Percentiles rank a stretch among this genome's conserved stretches.
Conservation (phyloP, 2,888 invertebrate genomes). For the Macrophya alboannulata region DNA sequence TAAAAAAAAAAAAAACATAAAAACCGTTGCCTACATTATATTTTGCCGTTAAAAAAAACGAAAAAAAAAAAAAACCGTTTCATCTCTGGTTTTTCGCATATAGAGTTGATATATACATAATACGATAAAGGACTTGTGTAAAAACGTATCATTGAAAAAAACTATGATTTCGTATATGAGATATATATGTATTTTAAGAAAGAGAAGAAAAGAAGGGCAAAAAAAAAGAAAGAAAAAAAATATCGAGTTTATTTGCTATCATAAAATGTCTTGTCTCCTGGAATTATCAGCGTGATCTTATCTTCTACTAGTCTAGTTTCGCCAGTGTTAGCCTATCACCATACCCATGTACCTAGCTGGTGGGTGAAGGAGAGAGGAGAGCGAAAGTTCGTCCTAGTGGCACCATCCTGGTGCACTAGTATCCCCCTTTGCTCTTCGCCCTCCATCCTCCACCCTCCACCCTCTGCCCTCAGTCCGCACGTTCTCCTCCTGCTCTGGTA, state of each 20-base stretch:
- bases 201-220: not conserved
- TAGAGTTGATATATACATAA: no score
- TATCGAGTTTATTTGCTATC: not conserved
- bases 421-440: conserved; percentile 58
- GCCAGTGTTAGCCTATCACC: not conserved
- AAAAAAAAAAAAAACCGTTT: not conserved
- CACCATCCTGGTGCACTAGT: conserved; percentile 74
- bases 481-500: conserved; percentile 41
- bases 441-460: conserved; percentile 47
- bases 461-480: conserved; percentile 7
- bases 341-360: conserved; percentile 79
- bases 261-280: not conserved
- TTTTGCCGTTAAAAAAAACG: not conserved
- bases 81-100: not conserved
- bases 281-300: not conserved
- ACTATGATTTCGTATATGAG: not conserved
- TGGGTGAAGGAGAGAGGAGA: conserved; percentile 81
- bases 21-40: not conserved
- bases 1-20: not conserved
- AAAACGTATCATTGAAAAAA: not conserved
- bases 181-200: not conserved
- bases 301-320: conserved; percentile 43
- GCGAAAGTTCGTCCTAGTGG: conserved; percentile 78
- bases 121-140: not conserved
- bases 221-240: not conserved